phyloP scores from a whole-genome alignment of 1,140 invertebrate genomes.

The Solenopsis invicta region DNA sequence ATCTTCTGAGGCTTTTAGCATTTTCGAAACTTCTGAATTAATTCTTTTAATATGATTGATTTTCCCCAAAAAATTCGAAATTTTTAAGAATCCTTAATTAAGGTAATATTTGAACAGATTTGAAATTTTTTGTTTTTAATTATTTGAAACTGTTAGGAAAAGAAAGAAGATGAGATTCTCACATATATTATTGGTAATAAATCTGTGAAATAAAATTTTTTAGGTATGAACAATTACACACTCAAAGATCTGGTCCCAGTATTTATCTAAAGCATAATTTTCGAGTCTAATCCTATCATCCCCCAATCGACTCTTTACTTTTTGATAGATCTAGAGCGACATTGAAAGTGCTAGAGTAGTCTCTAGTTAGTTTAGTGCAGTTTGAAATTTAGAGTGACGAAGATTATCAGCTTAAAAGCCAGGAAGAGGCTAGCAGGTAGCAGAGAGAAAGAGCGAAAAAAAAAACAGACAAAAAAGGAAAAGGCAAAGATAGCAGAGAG shows the following conservation, averaged over 20 bases:
- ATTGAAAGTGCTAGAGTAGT: constrained; percentile 51
- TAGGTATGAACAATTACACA: neutral
- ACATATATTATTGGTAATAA: neutral
- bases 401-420: constrained; percentile 74
- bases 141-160: neutral
- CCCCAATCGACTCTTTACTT: neutral
- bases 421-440: constrained; percentile 82
- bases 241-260: neutral
- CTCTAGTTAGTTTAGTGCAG: constrained; percentile 71
- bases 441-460: constrained; percentile 72
- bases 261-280: neutral
- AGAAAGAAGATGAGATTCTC: neutral
- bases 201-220: constrained; percentile 8
- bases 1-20: neutral
- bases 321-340: constrained; percentile 32
- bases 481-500: constrained; percentile 65
- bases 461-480: constrained; percentile 76
- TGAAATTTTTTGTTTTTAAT: constrained; percentile 2
- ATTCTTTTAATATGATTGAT: neutral
- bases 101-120: neutral
- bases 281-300: constrained; percentile 5
- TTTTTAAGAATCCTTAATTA: neutral
- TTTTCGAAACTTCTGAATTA: neutral
- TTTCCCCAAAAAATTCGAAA: neutral
- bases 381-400: constrained; percentile 60